These are phyloP conservation scores for Cassiopea andromeda DNA, from an alignment of 30 jellyfish, hydroid and myxozoan genomes.

Conservation along the genomic window DNA sequence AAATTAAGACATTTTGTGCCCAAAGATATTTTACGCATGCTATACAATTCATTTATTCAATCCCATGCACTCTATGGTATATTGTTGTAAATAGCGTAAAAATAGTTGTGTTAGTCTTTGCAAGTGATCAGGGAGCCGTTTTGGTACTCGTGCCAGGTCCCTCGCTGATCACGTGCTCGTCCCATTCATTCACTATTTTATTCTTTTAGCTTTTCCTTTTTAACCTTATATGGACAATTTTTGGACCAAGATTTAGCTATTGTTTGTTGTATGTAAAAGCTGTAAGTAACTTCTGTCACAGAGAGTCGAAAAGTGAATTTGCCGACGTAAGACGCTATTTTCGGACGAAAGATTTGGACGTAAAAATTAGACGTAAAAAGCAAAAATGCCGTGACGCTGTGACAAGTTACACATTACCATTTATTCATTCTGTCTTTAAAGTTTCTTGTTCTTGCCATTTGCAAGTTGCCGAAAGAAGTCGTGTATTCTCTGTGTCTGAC, in stretches of 20 bases:
- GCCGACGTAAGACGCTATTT: neutral
- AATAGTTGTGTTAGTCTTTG: neutral
- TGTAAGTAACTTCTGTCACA: neutral
- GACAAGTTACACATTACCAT: neutral
- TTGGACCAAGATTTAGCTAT: neutral
- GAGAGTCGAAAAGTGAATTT: neutral
- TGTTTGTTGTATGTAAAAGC: neutral
- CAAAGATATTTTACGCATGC: neutral
- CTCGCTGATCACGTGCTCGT: neutral
- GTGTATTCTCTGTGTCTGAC: neutral
- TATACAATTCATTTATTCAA: conserved; percentile 39
- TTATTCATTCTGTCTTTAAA: neutral
- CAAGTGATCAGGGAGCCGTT: neutral
- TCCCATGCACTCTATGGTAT: conserved; percentile 44
- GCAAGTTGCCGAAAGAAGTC: neutral
- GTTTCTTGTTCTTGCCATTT: neutral
- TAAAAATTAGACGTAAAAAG: neutral
- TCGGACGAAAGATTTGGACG: neutral
- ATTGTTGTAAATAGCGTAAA: neutral
- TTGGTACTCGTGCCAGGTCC: neutral
- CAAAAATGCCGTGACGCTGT: neutral
- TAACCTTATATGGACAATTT: neutral
- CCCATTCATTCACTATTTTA: neutral
- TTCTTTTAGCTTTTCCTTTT: neutral
- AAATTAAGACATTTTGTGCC: conserved; percentile 44